phyloP scores from a whole-genome alignment of 1,140 invertebrate species.

The Zaprionus nigranus region DNA sequence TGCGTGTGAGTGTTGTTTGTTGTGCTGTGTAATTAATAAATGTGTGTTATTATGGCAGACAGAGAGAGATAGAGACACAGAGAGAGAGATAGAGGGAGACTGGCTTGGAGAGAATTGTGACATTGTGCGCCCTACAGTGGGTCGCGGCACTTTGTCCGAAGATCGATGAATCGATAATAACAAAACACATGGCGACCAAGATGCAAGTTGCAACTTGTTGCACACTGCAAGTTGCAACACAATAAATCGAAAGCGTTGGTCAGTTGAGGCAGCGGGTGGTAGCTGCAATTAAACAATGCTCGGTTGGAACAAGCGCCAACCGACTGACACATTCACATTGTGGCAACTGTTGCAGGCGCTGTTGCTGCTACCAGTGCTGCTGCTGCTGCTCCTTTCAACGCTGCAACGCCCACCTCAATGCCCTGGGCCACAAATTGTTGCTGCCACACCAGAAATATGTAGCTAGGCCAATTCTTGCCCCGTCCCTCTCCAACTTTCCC shows the following conservation, averaged over 20 bases:
- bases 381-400: conserved; percentile 52
- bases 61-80: background rate
- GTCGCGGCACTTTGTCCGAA: conserved; percentile 47
- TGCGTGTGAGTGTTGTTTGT: conserved; percentile 36
- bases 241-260: conserved; percentile 2
- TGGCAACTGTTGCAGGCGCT: conserved; percentile 30
- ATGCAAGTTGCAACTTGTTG: conserved; percentile 19
- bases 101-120: conserved; percentile 39
- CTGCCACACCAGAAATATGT: conserved; percentile 29
- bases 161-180: conserved; percentile 59
- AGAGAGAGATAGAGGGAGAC: background rate
- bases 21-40: conserved; percentile 76
- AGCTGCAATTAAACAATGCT: conserved; percentile 50
- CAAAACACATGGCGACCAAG: conserved; percentile 26
- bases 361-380: conserved; percentile 30
- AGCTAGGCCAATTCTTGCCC: conserved; percentile 44
- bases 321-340: conserved; percentile 76
- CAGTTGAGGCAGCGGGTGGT: conserved; percentile 38
- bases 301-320: conserved; percentile 39
- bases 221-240: conserved; percentile 27
- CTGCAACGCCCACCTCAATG: conserved; percentile 50
- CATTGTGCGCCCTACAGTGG: conserved; percentile 78
- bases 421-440: conserved; percentile 42
- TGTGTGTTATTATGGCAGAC: conserved; percentile 70
- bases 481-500: background rate